phyloP scores from a whole-genome alignment of 1,140 invertebrate genomes.

The Portunus trituberculatus region DNA sequence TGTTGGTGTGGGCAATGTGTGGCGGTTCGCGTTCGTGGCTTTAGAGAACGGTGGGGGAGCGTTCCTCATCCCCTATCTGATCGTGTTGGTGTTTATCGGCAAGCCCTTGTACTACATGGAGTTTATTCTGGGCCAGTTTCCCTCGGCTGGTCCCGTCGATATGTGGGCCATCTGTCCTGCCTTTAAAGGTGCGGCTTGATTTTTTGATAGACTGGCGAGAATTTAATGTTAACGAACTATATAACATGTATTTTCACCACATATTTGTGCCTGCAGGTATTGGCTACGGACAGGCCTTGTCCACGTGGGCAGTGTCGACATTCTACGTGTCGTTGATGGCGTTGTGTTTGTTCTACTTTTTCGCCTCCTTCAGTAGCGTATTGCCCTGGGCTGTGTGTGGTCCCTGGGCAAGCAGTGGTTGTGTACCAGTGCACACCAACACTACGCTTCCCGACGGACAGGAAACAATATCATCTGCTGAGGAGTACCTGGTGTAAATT shows the following conservation, averaged over 20 bases:
- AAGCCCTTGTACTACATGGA: constrained; percentile 78
- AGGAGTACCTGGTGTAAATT: constrained; percentile 48
- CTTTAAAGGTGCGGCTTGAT: constrained; percentile 77
- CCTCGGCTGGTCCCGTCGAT: constrained; percentile 34
- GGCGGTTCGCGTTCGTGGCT: constrained; percentile 81
- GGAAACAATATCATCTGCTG: neutral
- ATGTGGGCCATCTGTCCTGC: constrained; percentile 56
- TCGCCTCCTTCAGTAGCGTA: constrained; percentile 84
- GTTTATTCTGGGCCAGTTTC: constrained; percentile 59
- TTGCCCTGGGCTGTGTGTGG: constrained; percentile 90
- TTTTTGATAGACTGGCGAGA: neutral
- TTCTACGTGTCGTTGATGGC: constrained; percentile 82
- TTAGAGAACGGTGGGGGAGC: constrained; percentile 81
- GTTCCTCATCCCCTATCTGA: constrained; percentile 81
- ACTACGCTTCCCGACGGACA: neutral
- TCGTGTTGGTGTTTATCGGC: constrained; percentile 83
- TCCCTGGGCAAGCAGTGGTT: constrained; percentile 41
- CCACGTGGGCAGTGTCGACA: constrained; percentile 79
- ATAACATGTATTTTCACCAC: no score
- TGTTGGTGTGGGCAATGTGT: constrained; percentile 81
- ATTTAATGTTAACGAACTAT: no score
- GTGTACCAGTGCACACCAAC: neutral
- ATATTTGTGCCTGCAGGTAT: constrained; percentile 79
- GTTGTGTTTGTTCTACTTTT: constrained; percentile 91
- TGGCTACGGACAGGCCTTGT: constrained; percentile 80